A percentile compares a stretch with the other conserved stretches of the same genome.
phyloP scores from a whole-genome alignment of 1,140 invertebrate species.

The Drosophila baimaii region DNA sequence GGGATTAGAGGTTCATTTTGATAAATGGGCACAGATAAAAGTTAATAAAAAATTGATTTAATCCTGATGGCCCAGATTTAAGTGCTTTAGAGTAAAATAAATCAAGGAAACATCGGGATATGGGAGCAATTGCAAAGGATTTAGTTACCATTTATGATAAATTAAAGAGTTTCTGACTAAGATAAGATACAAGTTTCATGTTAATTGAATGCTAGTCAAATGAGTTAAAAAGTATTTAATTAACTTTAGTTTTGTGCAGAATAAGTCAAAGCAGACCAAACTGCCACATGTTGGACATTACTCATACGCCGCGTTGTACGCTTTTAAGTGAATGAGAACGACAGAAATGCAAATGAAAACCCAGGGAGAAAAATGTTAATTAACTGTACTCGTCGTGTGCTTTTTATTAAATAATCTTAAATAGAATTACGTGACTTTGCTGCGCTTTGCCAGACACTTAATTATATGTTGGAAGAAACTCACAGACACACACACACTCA shows the following conservation, averaged over 20 bases:
- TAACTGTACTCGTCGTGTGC: conserved; percentile 61
- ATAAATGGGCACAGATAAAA: conserved; percentile 16
- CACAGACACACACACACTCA: conserved; percentile 6
- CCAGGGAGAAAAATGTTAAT: conserved; percentile 59
- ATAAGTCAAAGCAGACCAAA: conserved; percentile 7
- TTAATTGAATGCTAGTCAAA: neutral
- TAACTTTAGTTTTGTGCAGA: neutral
- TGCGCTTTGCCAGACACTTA: conserved; percentile 63
- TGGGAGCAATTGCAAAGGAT: neutral
- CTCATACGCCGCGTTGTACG: conserved; percentile 48
- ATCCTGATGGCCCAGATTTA: neutral
- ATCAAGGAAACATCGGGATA: neutral
- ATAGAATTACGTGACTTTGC: conserved; percentile 76
- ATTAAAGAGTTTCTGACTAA: no score
- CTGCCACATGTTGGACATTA: conserved; percentile 28
- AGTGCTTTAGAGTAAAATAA: neutral
- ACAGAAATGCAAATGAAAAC: conserved; percentile 41
- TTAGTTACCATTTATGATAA: neutral
- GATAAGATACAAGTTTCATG: neutral
- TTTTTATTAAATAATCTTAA: conserved; percentile 75
- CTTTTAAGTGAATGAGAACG: conserved; percentile 15
- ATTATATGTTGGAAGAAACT: conserved; percentile 48
- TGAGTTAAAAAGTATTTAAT: neutral
- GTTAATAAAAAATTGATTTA: conserved; percentile 4
- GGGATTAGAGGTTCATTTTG: conserved; percentile 28